Conservation (phyloP, 2,888 invertebrate genomes). For the Rotaria magnacalcarata region DNA sequence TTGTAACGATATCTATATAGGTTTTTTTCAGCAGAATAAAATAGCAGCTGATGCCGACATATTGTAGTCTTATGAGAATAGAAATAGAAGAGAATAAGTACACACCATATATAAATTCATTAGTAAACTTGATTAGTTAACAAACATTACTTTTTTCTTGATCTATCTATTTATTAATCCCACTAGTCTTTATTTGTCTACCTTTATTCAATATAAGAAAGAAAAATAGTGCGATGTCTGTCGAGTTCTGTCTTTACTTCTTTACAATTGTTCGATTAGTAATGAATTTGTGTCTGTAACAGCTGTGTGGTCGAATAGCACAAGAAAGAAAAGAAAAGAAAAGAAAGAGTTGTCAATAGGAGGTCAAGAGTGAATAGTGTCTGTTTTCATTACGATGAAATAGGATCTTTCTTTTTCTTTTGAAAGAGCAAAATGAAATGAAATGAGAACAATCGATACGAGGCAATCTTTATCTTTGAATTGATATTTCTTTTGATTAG, state of each 20-base stretch:
- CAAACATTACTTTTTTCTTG: not conserved
- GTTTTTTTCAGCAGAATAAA: not conserved
- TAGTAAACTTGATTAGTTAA: not conserved
- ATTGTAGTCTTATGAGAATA: not conserved
- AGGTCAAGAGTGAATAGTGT: slow-evolving; percentile 24
- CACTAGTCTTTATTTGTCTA: not conserved
- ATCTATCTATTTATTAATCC: not conserved
- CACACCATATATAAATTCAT: not conserved
- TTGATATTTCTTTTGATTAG: not conserved
- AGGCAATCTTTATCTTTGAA: not conserved
- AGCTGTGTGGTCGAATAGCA: not conserved
- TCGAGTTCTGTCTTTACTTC: not conserved
- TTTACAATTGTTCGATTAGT: not conserved
- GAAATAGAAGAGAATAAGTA: not conserved
- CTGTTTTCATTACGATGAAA: slow-evolving; percentile 9
- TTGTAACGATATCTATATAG: no score
- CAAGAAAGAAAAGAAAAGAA: not conserved
- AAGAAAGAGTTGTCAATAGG: slow-evolving; percentile 14
- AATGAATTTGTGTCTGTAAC: not conserved
- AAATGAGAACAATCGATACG: not conserved
- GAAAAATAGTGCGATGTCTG: not conserved
- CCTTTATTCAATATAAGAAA: not conserved
- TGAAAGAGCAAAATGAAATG: not conserved
- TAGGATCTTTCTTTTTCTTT: not conserved
- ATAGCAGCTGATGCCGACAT: not conserved